Evolutionary conservation across 2,888 invertebrate species (phyloP), one percentile per base, ranked within the genome.

Genomic region (Diachrysia chrysitis): DNA sequence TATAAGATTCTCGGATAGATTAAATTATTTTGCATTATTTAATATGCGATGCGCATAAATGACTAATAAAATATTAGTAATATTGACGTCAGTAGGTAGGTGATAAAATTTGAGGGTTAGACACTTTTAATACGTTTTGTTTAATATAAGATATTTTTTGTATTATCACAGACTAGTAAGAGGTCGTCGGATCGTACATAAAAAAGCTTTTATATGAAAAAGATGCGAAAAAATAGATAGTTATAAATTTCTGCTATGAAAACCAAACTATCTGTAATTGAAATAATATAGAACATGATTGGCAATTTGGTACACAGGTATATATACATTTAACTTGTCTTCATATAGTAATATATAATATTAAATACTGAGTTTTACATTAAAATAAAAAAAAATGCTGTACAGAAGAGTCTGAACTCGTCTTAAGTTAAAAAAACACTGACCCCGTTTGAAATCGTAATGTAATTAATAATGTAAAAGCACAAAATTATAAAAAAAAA

Each of bases 31-130:
- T 19, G 56, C 56, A 56, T 56, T 56, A 17, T 19, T 48, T 19
- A 19, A 21, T 17, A 48, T 9, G 48, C 35, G 56, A 56, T 56
- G 56, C 56, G 56, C 56, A 35, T 56, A 56, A 17, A 56, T 56
- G 19, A 35, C 35, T 56, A 32, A 56, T 56, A 19, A 35, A 19
- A 35, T 19, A 56, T 19, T 17, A 32, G 9, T 14, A 12, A 56
- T 14, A 19, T 56, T n/a, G 32, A 56, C 32, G 32, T 19, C 25
- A 56, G 2, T 12, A 10, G 19, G 32, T 7, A 25, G 25, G 25
- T 5, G n/a, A 29, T n/a, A 29, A n/a, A 54, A 16, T n/a, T n/a
- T 29, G 25, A 9, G 16, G 42, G n/a, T 16, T 14, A 37, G 35
- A 37, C 35, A 14, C 37, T 37, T 37, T 37, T 37, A 37, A 14